Conservation (phyloP, 2,888 invertebrate species). For the Chaetoderma sp. region DNA sequence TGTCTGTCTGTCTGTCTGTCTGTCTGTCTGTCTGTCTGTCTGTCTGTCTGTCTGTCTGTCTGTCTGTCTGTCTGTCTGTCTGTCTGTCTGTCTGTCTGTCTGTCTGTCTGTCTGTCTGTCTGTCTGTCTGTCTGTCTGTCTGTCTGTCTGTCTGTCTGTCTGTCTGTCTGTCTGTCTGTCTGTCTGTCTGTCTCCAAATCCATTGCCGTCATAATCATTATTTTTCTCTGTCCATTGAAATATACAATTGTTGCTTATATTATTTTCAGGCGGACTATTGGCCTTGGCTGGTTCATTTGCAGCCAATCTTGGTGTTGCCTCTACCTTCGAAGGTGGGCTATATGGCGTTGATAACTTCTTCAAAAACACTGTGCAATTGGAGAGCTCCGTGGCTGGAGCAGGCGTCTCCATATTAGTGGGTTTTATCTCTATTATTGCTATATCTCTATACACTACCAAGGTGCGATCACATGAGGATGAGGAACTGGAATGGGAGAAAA, state of each 20-base stretch:
- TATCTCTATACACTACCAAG: slow-evolving; percentile 51
- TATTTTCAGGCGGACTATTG: slow-evolving; percentile 47
- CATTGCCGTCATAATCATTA: too few relatives aligned
- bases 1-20: too few relatives aligned
- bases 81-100: too few relatives aligned
- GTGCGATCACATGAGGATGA: slow-evolving; percentile 46
- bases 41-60: too few relatives aligned
- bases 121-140: too few relatives aligned
- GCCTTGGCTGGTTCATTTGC: slow-evolving; percentile 51
- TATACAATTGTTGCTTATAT: neutral
- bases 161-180: too few relatives aligned
- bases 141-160: too few relatives aligned
- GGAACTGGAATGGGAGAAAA: slow-evolving; percentile 57
- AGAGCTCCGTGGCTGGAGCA: slow-evolving; percentile 57
- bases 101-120: too few relatives aligned
- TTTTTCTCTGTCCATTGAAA: too few relatives aligned
- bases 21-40: too few relatives aligned
- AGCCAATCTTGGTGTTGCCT: slow-evolving; percentile 50
- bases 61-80: too few relatives aligned
- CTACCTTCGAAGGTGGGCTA: slow-evolving; percentile 53
- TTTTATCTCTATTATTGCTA: slow-evolving; percentile 48
- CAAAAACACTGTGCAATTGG: slow-evolving; percentile 56
- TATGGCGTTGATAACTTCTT: slow-evolving; percentile 50
- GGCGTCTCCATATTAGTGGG: slow-evolving; percentile 55
- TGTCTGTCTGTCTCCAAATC: too few relatives aligned